phyloP scores from a whole-genome alignment of 2,113 vertebrate species.

The Octodon degus region DNA sequence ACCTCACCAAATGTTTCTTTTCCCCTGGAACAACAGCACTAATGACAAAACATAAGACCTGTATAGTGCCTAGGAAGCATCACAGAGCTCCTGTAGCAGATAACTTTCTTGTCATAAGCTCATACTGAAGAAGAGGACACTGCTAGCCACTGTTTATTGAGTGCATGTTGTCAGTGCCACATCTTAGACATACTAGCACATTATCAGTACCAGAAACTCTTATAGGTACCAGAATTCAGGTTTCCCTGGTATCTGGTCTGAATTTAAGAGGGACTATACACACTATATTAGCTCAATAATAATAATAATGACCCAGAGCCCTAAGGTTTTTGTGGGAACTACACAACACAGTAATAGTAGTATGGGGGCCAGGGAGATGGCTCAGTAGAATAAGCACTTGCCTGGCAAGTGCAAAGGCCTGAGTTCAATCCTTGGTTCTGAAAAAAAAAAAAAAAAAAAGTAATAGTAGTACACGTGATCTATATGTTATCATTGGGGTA shows the following conservation, averaged over 20 bases:
- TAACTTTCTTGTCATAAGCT: neutral
- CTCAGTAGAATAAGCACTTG: too few species aligned
- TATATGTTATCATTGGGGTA: neutral
- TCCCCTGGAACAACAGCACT: neutral
- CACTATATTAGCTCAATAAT: neutral
- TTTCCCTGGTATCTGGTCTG: neutral
- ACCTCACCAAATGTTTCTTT: neutral
- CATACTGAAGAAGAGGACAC: neutral
- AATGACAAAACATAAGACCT: neutral
- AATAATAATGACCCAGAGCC: neutral
- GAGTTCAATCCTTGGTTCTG: too few species aligned
- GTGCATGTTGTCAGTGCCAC: neutral
- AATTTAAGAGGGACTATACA: neutral
- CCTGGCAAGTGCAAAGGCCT: too few species aligned
- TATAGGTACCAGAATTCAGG: neutral
- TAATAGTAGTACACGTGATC: neutral
- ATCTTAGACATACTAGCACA: neutral
- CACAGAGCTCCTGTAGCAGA: neutral
- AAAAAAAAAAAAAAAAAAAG: too few species aligned
- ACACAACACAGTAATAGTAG: too few species aligned
- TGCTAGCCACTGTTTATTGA: neutral
- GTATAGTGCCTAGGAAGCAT: neutral
- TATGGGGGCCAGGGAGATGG: too few species aligned
- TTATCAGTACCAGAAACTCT: neutral
- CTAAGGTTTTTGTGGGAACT: neutral